These are phyloP conservation scores for Marmota flaviventris DNA, from an alignment of 2,113 vertebrate species.

Conservation along the genomic window DNA sequence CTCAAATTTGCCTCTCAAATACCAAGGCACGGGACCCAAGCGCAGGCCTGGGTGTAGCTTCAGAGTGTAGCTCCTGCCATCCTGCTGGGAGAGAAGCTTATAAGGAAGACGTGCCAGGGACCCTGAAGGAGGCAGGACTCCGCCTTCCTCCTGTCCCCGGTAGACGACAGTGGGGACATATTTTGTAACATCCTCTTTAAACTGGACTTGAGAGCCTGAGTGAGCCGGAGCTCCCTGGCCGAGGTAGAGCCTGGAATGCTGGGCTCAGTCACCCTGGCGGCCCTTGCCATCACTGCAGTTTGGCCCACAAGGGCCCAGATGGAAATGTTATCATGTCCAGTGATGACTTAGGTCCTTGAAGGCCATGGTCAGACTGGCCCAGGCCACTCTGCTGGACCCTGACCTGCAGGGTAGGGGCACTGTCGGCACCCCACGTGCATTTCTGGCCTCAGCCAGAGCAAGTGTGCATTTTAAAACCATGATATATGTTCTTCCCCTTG, in stretches of 20 bases:
- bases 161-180: neutral
- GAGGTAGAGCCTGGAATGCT: slow-evolving; percentile 72
- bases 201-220: slow-evolving; percentile 78
- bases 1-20: too few relatives aligned
- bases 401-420: rapidly evolving
- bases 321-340: slow-evolving; percentile 85
- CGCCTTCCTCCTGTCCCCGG: neutral
- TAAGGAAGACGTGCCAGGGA: neutral
- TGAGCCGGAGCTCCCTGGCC: slow-evolving; percentile 74
- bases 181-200: slow-evolving; percentile 63
- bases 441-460: neutral
- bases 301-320: slow-evolving; percentile 82
- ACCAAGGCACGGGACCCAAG: rapidly evolving
- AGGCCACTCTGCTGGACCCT: neutral
- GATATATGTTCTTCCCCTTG: neutral
- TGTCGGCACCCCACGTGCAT: rapidly evolving
- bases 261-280: slow-evolving; percentile 84
- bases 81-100: neutral
- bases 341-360: slow-evolving; percentile 79
- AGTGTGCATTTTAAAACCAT: rapidly evolving
- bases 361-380: slow-evolving; percentile 12
- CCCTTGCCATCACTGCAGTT: slow-evolving; percentile 82
- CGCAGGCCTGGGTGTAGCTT: rapidly evolving
- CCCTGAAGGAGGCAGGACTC: neutral
- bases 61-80: neutral